phyloP scores from a whole-genome alignment of 1,140 invertebrate genomes.

The Papilio glaucus region DNA sequence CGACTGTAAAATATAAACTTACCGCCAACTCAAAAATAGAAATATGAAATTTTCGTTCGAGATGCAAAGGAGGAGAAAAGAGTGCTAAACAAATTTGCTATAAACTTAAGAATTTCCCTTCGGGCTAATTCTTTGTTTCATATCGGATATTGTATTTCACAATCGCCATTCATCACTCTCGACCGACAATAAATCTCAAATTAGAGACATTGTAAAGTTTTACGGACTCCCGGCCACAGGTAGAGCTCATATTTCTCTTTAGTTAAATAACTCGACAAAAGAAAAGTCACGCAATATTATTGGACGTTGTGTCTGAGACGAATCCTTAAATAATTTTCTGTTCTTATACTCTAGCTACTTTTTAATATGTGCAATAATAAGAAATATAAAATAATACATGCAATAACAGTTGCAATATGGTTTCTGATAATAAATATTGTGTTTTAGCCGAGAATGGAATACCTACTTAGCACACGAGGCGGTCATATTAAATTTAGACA shows the following conservation, averaged over 20 bases:
- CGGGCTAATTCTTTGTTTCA: constrained; percentile 33
- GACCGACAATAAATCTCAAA: constrained; percentile 67
- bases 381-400: not conserved
- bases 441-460: too few relatives aligned
- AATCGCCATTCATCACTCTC: constrained; percentile 68
- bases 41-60: constrained; percentile 6
- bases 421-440: too few relatives aligned
- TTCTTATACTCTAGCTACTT: too few relatives aligned
- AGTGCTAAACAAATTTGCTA: constrained; percentile 12
- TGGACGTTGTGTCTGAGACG: constrained; percentile 25
- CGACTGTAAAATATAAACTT: constrained; percentile 12
- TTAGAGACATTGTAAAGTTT: constrained; percentile 77
- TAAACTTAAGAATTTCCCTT: constrained; percentile 22
- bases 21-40: constrained; percentile 14
- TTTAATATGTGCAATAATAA: too few relatives aligned
- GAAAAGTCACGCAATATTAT: constrained; percentile 26
- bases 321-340: too few relatives aligned
- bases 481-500: not conserved
- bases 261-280: constrained; percentile 38
- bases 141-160: constrained; percentile 63
- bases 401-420: too few relatives aligned
- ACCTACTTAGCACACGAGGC: too few relatives aligned
- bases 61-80: constrained; percentile 10
- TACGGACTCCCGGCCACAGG: constrained; percentile 64
- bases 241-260: constrained; percentile 62